Conservation (phyloP, 2,797 vertebrate genomes). For the Synaphobranchus kaupii region DNA sequence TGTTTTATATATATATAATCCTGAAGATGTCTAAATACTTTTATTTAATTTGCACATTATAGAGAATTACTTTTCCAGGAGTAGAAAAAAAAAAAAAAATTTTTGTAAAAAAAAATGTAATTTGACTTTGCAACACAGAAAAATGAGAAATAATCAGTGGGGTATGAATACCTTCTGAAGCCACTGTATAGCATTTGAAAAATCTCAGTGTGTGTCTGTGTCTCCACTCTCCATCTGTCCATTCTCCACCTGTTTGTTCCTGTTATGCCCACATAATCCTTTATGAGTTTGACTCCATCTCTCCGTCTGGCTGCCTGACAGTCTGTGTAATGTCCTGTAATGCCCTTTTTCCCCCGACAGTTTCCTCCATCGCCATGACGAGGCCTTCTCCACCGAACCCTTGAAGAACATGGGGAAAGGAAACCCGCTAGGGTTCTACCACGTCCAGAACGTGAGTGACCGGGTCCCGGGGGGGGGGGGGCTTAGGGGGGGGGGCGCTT, state of each 20-base stretch:
- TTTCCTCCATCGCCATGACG: constrained; percentile 97
- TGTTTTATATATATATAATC: no score
- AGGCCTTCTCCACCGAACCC: constrained; percentile 97
- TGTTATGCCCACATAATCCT: background rate
- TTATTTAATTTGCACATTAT: no score
- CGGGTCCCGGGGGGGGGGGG: background rate
- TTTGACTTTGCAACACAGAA: no score
- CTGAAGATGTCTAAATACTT: no score
- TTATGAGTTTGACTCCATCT: background rate
- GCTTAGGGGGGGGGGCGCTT: no score
- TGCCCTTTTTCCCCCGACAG: constrained; percentile 59
- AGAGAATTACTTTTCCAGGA: no score
- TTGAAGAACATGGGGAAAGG: constrained; percentile 94
- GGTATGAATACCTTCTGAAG: no score
- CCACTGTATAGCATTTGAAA: no score
- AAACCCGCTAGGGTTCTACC: constrained; percentile 91
- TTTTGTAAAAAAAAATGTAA: no score
- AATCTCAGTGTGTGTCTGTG: no score
- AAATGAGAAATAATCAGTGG: no score
- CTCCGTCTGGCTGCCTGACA: background rate
- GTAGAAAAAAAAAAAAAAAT: no score
- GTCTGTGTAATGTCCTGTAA: background rate
- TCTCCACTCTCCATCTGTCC: background rate
- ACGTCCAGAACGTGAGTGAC: constrained; percentile 92
- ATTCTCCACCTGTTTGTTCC: background rate